Evolutionary conservation across 2,888 invertebrate species (phyloP).

Genomic region (Drosophila longiperda): DNA sequence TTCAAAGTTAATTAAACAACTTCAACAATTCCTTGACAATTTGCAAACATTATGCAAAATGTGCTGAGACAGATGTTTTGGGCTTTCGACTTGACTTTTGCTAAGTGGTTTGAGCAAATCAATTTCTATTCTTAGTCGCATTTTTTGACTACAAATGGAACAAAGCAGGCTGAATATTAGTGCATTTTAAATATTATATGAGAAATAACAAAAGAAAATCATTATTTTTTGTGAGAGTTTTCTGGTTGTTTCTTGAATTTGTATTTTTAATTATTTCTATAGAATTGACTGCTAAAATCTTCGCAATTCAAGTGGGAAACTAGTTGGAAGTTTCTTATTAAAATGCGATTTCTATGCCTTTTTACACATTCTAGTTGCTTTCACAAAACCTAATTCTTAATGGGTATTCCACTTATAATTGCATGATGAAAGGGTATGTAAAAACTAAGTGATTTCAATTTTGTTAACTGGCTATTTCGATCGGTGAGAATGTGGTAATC

Average conservation of each 20-base stretch:
- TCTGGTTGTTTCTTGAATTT: rapidly evolving
- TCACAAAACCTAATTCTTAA: background rate
- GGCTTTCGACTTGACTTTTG: background rate
- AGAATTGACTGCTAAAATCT: background rate
- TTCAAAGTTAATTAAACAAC: constrained; percentile 66
- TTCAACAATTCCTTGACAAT: constrained; percentile 24
- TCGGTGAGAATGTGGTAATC: constrained; percentile 37
- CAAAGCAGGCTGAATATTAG: background rate
- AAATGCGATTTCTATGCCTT: background rate
- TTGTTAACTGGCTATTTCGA: background rate
- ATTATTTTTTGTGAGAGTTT: background rate
- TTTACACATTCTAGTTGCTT: background rate
- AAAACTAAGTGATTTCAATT: constrained; percentile 1
- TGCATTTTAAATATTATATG: too few relatives aligned
- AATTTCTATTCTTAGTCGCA: background rate
- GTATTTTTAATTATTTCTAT: background rate
- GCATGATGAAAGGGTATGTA: constrained; percentile 1
- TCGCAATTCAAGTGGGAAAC: background rate
- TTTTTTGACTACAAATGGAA: background rate
- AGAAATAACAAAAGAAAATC: background rate
- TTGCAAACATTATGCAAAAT: constrained; percentile 12
- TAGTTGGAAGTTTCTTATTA: background rate
- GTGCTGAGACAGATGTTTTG: background rate
- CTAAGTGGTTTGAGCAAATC: constrained; percentile 2
- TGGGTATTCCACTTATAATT: background rate